Percentiles rank a stretch among this genome's conserved stretches.
Conservation (phyloP, 2,888 invertebrate species). For the Phengaris arion region DNA sequence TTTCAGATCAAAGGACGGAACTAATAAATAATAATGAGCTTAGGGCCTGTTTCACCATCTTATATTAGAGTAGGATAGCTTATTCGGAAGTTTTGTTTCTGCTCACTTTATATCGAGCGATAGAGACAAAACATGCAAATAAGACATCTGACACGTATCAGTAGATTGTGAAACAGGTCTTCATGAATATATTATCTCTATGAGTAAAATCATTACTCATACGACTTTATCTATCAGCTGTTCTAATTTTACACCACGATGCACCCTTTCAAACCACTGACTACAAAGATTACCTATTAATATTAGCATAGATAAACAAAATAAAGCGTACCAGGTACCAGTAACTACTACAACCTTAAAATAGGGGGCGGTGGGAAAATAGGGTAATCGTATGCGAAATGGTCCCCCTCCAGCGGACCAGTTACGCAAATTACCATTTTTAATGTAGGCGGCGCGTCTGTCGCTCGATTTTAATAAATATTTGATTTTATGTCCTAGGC, state of each 20-base stretch:
- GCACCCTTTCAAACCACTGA: neutral
- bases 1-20: no score
- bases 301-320: slow-evolving; percentile 9
- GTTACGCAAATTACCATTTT: slow-evolving; percentile 29
- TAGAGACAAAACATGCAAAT: no score
- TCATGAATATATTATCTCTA: no score
- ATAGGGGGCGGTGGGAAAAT: slow-evolving; percentile 36
- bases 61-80: no score
- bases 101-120: no score
- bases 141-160: no score
- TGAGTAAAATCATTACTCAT: no score
- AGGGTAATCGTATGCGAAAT: slow-evolving; percentile 45
- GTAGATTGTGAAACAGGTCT: no score
- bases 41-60: no score
- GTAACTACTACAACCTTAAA: slow-evolving; percentile 16
- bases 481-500: slow-evolving; percentile 17
- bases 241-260: neutral
- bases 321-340: slow-evolving; percentile 18
- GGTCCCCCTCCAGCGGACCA: slow-evolving; percentile 33
- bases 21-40: no score
- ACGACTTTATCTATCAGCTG: neutral
- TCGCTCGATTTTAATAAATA: slow-evolving; percentile 11
- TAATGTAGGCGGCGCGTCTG: slow-evolving; percentile 8
- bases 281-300: neutral
- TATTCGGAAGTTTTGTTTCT: no score